These are phyloP conservation scores for Leucopsar rothschildi DNA, from an alignment of 2,113 vertebrate genomes.

Conservation along the genomic window DNA sequence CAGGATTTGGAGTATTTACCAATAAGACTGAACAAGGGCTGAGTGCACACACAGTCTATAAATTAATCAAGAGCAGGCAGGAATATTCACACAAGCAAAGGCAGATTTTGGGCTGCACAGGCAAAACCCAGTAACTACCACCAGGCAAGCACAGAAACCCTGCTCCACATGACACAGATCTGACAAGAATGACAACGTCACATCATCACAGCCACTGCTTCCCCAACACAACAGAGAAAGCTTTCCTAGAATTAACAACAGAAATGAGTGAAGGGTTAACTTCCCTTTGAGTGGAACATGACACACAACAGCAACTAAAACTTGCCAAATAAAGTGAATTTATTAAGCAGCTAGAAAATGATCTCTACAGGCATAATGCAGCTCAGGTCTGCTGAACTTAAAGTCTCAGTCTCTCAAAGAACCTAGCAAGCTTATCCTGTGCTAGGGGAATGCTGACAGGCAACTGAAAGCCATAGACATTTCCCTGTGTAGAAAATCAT, in stretches of 20 bases:
- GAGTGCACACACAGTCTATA: not conserved
- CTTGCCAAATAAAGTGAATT: not conserved
- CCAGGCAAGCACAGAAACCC: not conserved
- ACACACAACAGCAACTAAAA: not conserved
- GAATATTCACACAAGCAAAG: not conserved
- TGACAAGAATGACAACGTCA: not conserved
- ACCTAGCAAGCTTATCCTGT: not conserved
- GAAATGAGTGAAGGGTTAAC: not conserved
- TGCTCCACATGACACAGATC: conserved; percentile 10
- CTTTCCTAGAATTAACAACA: not conserved
- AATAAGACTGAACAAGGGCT: not conserved
- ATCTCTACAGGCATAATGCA: not conserved
- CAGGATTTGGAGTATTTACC: not conserved
- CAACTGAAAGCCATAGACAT: not conserved
- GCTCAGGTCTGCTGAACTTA: not conserved
- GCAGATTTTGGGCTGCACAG: not conserved
- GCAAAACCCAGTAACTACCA: not conserved
- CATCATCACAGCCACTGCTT: not conserved
- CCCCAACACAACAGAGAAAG: not conserved
- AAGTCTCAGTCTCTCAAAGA: not conserved
- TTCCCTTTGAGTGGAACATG: not conserved
- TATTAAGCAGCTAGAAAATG: not conserved
- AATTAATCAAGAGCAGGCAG: not conserved
- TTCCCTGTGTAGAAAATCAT: not conserved
- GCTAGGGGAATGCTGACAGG: not conserved